Evolutionary conservation across 1,140 invertebrate species (phyloP), one percentile per base, ranked within the genome.

Genomic region (Zophobas morio): DNA sequence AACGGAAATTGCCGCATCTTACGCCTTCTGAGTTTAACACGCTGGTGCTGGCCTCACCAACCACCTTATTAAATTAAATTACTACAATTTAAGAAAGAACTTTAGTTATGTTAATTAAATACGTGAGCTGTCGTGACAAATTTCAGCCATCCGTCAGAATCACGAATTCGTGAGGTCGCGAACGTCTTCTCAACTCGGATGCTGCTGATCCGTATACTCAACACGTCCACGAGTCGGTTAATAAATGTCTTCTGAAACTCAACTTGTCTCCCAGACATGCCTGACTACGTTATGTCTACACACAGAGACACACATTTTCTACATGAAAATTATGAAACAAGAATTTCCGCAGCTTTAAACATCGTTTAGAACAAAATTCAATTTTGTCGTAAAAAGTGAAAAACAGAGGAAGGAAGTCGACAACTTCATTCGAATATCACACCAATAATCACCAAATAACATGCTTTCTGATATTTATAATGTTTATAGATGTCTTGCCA

Each of bases 161-260:
- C 70, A 72, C 76, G 76, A 77, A 78, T 74, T 74, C 56, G 70
- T 77, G 54, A 72, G 53, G 76, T 74, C 54, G 70, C 70, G 70
- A 63, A 73, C 53, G 60, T 60, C 49, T 60, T 60, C 70, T 36
- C 36, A 37, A 51, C 5, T 46, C 54, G 51, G 57, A 77, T 57
- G 60, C 75, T 74, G 78, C 74, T 75, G 78, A 79, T 79, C 78
- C 71, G 78, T 66, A 79, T 71, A 77, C 78, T 75, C 60, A 77
- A 79, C 78, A 79, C 78, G 78, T 79, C 57, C 70, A 63, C 78
- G 78, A 77, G 71, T 74, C 72, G 72, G 78, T 79, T 79, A 79
- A 79, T 79, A 79, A 79, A 79, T 79, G 78, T 79, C 78, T 79
- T 73, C 75, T 79, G 75, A 76, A 79, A 70, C 63, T 72, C 78